Evolutionary conservation across 2,888 invertebrate species (phyloP).

Genomic region (Subacronicta megacephala): DNA sequence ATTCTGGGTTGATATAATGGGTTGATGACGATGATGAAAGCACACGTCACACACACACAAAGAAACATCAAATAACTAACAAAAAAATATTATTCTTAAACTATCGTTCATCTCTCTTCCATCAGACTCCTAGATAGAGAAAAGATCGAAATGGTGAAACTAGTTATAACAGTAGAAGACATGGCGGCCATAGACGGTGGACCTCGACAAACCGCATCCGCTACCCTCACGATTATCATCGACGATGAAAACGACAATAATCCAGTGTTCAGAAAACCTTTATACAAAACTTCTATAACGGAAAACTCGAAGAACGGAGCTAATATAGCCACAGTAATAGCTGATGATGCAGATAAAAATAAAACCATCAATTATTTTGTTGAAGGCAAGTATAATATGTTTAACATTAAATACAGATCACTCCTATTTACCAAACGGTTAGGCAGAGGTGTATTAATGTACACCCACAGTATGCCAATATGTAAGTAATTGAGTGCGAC

Average conservation of each 20-base stretch:
- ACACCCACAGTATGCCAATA: too few species aligned
- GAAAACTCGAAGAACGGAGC: constrained; percentile 97
- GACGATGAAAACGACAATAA: constrained; percentile 97
- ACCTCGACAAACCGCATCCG: constrained; percentile 92
- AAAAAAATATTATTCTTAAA: not conserved
- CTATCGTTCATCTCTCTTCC: not conserved
- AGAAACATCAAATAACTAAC: too few species aligned
- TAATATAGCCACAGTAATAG: constrained; percentile 93
- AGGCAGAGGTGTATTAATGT: too few species aligned
- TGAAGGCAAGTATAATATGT: constrained; percentile 86
- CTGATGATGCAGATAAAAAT: constrained; percentile 96
- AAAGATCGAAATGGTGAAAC: constrained; percentile 93
- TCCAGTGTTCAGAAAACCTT: constrained; percentile 94
- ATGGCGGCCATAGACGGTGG: constrained; percentile 93
- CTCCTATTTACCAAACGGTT: too few species aligned
- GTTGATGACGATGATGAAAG: too few species aligned
- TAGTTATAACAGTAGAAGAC: constrained; percentile 95
- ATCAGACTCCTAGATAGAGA: constrained; percentile 94
- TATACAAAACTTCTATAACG: constrained; percentile 94
- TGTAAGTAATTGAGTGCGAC: too few species aligned
- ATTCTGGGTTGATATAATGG: too few species aligned
- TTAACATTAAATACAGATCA: too few species aligned
- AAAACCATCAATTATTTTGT: constrained; percentile 94
- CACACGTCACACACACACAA: too few species aligned
- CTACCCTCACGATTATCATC: constrained; percentile 92